Base-by-base conservation (phyloP, 2,888 invertebrate genomes). In the Drosophila paracracens region DNA sequence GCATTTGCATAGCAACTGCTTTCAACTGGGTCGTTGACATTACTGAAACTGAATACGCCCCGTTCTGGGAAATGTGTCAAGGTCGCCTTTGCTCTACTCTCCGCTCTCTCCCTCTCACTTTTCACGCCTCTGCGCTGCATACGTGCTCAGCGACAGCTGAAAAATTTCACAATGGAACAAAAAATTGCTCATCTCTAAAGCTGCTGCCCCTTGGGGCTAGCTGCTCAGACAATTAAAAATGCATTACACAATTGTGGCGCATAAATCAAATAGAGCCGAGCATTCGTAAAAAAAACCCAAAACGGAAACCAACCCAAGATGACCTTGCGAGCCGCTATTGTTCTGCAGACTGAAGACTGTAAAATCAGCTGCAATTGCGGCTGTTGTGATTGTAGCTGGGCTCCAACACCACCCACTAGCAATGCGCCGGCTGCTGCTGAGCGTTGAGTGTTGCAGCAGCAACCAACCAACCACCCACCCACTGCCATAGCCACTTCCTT, bases 251-350 rank as follows among this genome's bases (percentile, higher is more conserved):
- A 89, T 48, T 51, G 54, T 35, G 16, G 51, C 56, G 60, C 59
- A 67, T 73, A 81, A 75, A 67, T 74, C 70, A 76, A 83, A 73
- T 48, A 71, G 63, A 70, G 64, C 58, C 51, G 56, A 50, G 59
- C 46, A 72, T 21, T 40, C 29, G 56, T 43, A 40, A 16, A n/a
- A 48, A 21, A 25, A 58, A 67, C 51, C 16, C 53, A 56, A 84
- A 79, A 68, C 74, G 70, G 71, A 82, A 75, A 64, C 80, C 52
- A 38, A 16, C 16, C 31, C 16, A 48, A 60, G 25, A 40, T 62
- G 80, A 88, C 90, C 90, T 84, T 84, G 83, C 70, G 3, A 16
- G 36, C 33, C 25, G 78, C 74, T 70, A 79, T 79, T 74, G 88
- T 73, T 81, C 88, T 87, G 69, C 72, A 53, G 29, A 29, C 29